Evolutionary conservation across 30 jellyfish, hydroid and myxozoan genomes (phyloP), one percentile per base, ranked within the genome.

Genomic region (Morbakka virulenta): DNA sequence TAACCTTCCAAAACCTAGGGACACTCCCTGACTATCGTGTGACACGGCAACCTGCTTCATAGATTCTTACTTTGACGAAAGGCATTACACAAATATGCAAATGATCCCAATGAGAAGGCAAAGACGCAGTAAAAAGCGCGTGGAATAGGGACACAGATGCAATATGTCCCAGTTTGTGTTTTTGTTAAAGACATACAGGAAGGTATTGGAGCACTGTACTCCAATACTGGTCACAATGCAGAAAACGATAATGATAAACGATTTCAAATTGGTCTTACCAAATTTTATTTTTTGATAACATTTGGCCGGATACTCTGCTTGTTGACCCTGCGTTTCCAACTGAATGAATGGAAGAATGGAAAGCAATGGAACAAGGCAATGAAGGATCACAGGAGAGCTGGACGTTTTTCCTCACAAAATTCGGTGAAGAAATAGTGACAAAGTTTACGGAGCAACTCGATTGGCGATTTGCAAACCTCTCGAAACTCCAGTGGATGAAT

Each of bases 381-480:
- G 67, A 75, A 52, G 87, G 87, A 53, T 61, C 77, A 72, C 57
- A 72, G 77, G 78, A 72, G 77, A 72, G 76, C 77, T 72, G 84
- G 74, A 72, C n/a, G 41, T 21, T 14, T 4, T 11, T 74, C 2
- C 84, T 49, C 11, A 27, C 77, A 48, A 47, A 24, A 51, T 22
- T 30, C 61, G 76, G 84, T 23, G 76, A 48, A 72, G 80, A 76
- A 33, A 57, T n/a, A n/a, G n/a, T n/a, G n/a, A n/a, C n/a, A n/a
- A n/a, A n/a, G n/a, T n/a, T n/a, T n/a, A n/a, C n/a, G n/a, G n/a
- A n/a, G n/a, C n/a, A n/a, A n/a, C n/a, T n/a, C n/a, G n/a, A n/a
- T n/a, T n/a, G n/a, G n/a, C n/a, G n/a, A n/a, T n/a, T n/a, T n/a
- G n/a, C n/a, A n/a, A n/a, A n/a, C n/a, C n/a, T n/a, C n/a, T n/a